phyloP scores from a whole-genome alignment of 2,888 invertebrate genomes.

The Diadromus collaris region DNA sequence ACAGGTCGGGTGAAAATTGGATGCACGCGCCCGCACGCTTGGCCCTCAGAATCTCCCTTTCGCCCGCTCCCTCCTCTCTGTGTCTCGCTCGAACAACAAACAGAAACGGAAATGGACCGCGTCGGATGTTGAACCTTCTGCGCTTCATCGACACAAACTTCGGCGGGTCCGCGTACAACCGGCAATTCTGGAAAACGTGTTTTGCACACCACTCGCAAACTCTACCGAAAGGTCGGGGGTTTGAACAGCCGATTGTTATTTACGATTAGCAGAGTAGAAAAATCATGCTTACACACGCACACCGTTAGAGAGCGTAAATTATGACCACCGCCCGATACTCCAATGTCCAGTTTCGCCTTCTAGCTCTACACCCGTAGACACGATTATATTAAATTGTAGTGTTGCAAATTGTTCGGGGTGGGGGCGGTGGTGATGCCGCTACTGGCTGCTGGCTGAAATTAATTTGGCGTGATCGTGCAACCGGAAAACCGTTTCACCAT shows the following conservation, averaged over 20 bases:
- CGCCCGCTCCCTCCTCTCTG: conserved; percentile 31
- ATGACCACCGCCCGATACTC: conserved; percentile 6
- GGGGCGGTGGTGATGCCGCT: background rate
- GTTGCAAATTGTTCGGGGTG: background rate
- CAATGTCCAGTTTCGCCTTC: background rate
- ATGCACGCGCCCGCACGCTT: conserved; percentile 47
- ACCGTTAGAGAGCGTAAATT: background rate
- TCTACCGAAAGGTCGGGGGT: conserved; percentile 10
- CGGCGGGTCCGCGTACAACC: conserved; percentile 13
- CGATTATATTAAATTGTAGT: conserved; percentile 47
- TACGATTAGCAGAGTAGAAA: conserved; percentile 71
- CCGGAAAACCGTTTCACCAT: conserved; percentile 55
- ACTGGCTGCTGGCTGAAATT: conserved; percentile 51
- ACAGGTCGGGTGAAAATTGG: conserved; percentile 51
- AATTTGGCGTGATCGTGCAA: conserved; percentile 57
- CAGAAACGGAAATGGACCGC: conserved; percentile 48
- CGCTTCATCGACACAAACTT: background rate
- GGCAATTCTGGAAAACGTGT: conserved; percentile 26
- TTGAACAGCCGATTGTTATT: conserved; percentile 64
- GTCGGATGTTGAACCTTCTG: conserved; percentile 27
- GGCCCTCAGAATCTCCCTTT: conserved; percentile 22
- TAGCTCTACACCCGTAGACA: conserved; percentile 27
- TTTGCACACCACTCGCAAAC: conserved; percentile 16
- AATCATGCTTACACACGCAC: conserved; percentile 60
- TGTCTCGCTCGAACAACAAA: conserved; percentile 19